These are phyloP conservation scores for Diphyllodes magnificus DNA, from an alignment of 2,113 vertebrate species.

Conservation along the genomic window DNA sequence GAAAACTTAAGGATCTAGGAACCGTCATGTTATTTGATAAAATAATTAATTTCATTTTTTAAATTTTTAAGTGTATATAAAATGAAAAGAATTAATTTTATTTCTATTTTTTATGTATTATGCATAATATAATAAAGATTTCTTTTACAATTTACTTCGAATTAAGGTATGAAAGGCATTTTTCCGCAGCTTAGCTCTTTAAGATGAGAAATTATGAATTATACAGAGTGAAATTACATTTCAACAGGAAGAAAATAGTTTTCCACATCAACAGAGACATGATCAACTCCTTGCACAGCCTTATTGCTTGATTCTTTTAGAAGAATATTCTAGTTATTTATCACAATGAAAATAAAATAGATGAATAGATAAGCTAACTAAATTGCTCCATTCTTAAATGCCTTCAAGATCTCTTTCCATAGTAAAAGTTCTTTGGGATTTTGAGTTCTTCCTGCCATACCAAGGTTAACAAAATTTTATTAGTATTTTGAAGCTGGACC, in stretches of 20 bases:
- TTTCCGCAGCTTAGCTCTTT: neutral
- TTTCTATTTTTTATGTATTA: neutral
- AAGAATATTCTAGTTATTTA: neutral
- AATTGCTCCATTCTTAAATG: neutral
- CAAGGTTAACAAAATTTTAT: neutral
- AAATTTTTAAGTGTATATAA: neutral
- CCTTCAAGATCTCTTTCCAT: neutral
- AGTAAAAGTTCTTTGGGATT: neutral
- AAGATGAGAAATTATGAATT: neutral
- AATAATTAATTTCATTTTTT: neutral
- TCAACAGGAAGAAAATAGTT: neutral
- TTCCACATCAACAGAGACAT: neutral
- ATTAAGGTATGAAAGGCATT: neutral
- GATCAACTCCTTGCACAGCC: neutral
- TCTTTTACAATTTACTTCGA: neutral
- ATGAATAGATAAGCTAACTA: neutral
- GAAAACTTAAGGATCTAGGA: neutral
- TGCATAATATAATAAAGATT: neutral
- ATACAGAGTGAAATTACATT: neutral
- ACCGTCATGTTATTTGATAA: neutral
- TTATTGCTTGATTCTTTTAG: neutral
- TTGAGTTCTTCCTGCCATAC: neutral
- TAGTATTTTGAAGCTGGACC: neutral
- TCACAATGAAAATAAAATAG: neutral
- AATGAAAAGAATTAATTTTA: neutral